Conservation (phyloP, 2,113 vertebrate species). For the Nerophis ophidion region DNA sequence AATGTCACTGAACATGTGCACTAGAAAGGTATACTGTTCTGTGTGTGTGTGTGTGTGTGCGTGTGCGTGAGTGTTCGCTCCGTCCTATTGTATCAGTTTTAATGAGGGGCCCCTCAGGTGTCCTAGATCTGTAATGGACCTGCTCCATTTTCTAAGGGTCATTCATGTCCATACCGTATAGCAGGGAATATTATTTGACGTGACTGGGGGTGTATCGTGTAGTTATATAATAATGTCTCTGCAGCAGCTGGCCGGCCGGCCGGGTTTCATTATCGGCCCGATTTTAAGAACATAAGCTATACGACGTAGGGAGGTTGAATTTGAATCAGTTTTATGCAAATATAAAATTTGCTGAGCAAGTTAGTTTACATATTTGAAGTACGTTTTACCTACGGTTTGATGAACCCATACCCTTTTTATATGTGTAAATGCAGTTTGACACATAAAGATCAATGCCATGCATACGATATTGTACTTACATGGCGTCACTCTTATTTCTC, state of each 20-base stretch:
- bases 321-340: constrained; percentile 17
- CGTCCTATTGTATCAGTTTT: constrained; percentile 12
- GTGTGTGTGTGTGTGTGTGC: not conserved
- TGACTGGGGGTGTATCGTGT: not conserved
- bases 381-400: no score
- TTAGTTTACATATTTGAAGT: not conserved
- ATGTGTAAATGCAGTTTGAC: no score
- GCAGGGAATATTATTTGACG: constrained; percentile 1
- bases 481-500: no score
- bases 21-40: no score
- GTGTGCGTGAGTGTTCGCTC: constrained; percentile 6
- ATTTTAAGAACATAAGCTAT: constrained; percentile 1
- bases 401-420: no score
- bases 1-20: no score
- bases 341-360: not conserved
- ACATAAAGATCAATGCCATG: no score
- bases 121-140: constrained; percentile 32
- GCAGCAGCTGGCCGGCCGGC: constrained; percentile 3
- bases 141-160: constrained; percentile 32
- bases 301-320: not conserved
- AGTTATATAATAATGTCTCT: not conserved
- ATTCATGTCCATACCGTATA: constrained; percentile 4
- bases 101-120: constrained; percentile 31
- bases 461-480: no score
- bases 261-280: not conserved